Conservation (phyloP, 1,140 invertebrate genomes). For the Leguminivora glycinivorella region DNA sequence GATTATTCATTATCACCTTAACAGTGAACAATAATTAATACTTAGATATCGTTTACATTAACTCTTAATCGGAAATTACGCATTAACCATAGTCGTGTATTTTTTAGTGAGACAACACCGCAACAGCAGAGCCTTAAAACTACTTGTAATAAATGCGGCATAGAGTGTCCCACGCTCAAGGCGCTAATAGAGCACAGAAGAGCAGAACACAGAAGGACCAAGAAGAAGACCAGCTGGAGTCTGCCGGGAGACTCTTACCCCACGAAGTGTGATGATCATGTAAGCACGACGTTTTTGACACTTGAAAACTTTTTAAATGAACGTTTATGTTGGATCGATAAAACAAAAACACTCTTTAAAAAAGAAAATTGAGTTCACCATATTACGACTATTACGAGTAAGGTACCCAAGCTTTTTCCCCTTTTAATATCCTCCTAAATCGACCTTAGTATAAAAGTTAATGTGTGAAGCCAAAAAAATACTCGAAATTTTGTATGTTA, state of each 20-base stretch:
- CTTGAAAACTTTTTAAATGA: background rate
- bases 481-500: too few species aligned
- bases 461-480: too few species aligned
- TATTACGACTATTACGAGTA: too few species aligned
- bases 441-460: too few species aligned
- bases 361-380: too few species aligned
- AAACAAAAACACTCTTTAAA: too few species aligned
- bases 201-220: slow-evolving; percentile 29
- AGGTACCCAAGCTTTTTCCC: too few species aligned
- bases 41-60: too few species aligned
- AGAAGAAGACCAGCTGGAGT: slow-evolving; percentile 28
- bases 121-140: slow-evolving; percentile 18
- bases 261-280: slow-evolving; percentile 35
- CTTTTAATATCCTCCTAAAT: too few species aligned
- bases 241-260: slow-evolving; percentile 32
- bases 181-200: slow-evolving; percentile 30
- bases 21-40: too few species aligned
- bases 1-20: too few species aligned
- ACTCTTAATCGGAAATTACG: too few species aligned
- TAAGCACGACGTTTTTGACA: slow-evolving; percentile 10
- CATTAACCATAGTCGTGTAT: background rate
- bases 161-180: slow-evolving; percentile 21
- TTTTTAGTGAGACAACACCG: slow-evolving; percentile 26
- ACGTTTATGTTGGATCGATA: background rate
- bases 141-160: slow-evolving; percentile 33